Evolutionary conservation across 2,797 vertebrate species (phyloP).

Genomic region (Ctenosaura bakeri): DNA sequence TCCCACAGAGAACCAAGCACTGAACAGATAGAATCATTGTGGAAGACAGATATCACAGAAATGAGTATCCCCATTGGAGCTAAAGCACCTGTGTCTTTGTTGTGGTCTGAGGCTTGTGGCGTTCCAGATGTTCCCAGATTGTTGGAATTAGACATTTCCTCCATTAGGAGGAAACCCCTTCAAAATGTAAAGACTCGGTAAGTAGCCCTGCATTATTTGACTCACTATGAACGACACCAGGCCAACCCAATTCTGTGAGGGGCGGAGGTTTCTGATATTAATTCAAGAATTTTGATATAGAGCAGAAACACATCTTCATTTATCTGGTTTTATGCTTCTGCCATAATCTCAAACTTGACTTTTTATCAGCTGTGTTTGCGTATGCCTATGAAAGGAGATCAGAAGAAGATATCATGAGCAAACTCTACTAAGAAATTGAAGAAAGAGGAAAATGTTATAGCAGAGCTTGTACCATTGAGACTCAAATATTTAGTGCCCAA

Average conservation of each 20-base stretch:
- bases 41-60: conserved; percentile 67
- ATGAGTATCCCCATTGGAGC: conserved; percentile 70
- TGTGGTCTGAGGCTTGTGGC: conserved; percentile 69
- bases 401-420: neutral
- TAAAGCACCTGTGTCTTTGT: conserved; percentile 57
- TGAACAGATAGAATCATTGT: conserved; percentile 62
- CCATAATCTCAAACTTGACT: neutral
- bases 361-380: neutral
- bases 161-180: conserved; percentile 69
- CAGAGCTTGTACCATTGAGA: neutral
- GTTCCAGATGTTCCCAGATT: conserved; percentile 73
- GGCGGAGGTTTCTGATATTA: neutral
- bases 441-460: neutral
- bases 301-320: neutral
- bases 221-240: neutral
- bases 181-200: conserved; percentile 60
- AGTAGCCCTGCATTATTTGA: conserved; percentile 34
- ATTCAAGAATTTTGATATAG: neutral
- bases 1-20: conserved; percentile 21
- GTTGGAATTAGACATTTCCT: conserved; percentile 73
- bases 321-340: neutral
- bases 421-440: neutral
- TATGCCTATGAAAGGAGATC: neutral
- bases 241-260: neutral
- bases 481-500: neutral